These are phyloP conservation scores for Xylocampa areola DNA, from an alignment of 2,888 invertebrate species.

Conservation along the genomic window DNA sequence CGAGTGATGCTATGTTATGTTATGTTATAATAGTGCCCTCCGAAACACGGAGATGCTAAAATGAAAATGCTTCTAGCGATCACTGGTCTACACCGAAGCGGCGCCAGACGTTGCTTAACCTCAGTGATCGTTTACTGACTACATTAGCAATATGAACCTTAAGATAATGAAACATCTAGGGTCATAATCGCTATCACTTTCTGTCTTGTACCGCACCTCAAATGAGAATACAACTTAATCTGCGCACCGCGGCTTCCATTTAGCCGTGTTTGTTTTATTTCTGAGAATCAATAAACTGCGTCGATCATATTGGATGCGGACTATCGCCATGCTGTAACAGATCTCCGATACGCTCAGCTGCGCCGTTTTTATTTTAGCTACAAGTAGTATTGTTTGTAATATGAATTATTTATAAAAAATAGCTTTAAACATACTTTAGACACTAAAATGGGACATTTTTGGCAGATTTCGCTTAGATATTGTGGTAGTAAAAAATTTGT, in stretches of 20 bases:
- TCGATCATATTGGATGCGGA: constrained; percentile 53
- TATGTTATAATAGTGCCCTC: too few species aligned
- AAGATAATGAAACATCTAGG: too few species aligned
- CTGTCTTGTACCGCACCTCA: constrained; percentile 24
- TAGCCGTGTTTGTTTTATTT: constrained; percentile 73
- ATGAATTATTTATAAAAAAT: not conserved
- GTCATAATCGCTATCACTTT: constrained; percentile 31
- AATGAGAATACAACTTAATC: constrained; percentile 76
- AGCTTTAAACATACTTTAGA: not conserved
- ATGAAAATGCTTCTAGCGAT: too few species aligned
- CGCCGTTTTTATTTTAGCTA: constrained; percentile 41
- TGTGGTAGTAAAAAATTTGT: too few species aligned
- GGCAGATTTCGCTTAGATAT: too few species aligned
- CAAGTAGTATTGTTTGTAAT: constrained; percentile 14
- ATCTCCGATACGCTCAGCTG: constrained; percentile 47
- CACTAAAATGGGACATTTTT: too few species aligned
- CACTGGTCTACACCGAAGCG: too few species aligned
- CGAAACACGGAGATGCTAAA: too few species aligned
- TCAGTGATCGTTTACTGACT: too few species aligned
- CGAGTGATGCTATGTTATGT: too few species aligned
- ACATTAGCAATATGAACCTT: too few species aligned
- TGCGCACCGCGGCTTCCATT: constrained; percentile 72
- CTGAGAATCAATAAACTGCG: constrained; percentile 69
- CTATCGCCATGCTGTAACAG: constrained; percentile 57
- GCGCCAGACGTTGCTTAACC: too few species aligned